Percentiles rank a stretch among this genome's conserved stretches.
Evolutionary conservation across 2,888 invertebrate species (phyloP).

Genomic region (Synanthedon vespiformis): DNA sequence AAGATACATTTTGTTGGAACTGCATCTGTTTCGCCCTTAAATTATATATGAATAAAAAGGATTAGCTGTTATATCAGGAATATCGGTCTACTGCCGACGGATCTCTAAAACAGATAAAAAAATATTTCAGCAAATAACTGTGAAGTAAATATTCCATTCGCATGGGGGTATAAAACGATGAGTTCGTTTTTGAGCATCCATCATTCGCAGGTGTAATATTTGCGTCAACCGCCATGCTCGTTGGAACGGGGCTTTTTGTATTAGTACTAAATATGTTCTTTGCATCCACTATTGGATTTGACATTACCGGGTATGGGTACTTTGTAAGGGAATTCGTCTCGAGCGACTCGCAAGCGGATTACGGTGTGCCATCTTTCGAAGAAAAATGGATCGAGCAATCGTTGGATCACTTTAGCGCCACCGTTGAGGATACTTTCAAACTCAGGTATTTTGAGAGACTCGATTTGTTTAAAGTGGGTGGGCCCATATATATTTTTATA

Average conservation of each 20-base stretch:
- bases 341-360: constrained; percentile 9
- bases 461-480: constrained; percentile 32
- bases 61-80: no score
- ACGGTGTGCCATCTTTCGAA: constrained; percentile 9
- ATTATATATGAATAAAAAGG: not conserved
- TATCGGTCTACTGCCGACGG: not conserved
- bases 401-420: constrained; percentile 41
- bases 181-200: no score
- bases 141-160: not conserved
- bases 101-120: not conserved
- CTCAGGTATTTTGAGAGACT: constrained; percentile 50
- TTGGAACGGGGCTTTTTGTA: constrained; percentile 1
- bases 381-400: constrained; percentile 42
- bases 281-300: constrained; percentile 20
- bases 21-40: not conserved
- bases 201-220: no score
- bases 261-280: constrained; percentile 14
- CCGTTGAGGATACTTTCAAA: constrained; percentile 34
- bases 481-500: constrained; percentile 45
- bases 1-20: not conserved
- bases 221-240: no score
- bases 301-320: constrained; percentile 24
- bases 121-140: not conserved
- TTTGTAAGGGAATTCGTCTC: constrained; percentile 24
- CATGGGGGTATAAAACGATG: not conserved